A percentile compares a stretch with the other conserved stretches of the same genome.
phyloP scores from a whole-genome alignment of 2,888 invertebrate species.

The Tenthredo amoena region DNA sequence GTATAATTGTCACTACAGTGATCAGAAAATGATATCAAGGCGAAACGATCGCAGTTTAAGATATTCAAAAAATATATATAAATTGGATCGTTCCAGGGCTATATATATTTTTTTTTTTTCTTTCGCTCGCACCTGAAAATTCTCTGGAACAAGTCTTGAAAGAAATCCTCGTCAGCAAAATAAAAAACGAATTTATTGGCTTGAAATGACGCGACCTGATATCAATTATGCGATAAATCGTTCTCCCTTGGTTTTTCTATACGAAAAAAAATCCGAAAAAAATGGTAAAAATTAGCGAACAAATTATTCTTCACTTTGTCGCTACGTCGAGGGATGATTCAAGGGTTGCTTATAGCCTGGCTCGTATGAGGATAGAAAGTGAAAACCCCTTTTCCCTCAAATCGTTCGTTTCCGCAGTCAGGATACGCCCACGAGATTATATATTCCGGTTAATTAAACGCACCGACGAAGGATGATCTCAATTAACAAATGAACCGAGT shows the following conservation, averaged over 20 bases:
- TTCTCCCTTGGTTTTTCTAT: background rate
- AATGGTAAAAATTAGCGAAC: background rate
- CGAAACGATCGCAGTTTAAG: too few species aligned
- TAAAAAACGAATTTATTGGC: background rate
- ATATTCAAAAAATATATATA: too few species aligned
- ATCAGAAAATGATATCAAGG: too few species aligned
- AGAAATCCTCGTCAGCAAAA: too few species aligned
- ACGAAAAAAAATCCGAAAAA: background rate
- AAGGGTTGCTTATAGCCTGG: background rate
- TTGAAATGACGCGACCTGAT: background rate
- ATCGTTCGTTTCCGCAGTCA: background rate
- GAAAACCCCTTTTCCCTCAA: constrained; percentile 1
- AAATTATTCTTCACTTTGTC: background rate
- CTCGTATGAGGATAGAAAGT: background rate
- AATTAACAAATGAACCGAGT: constrained; percentile 14
- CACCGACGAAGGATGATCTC: background rate
- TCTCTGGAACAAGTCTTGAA: background rate
- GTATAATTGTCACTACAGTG: background rate
- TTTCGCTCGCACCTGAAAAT: background rate
- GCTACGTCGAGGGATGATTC: background rate
- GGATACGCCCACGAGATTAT: constrained; percentile 12
- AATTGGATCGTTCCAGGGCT: too few species aligned
- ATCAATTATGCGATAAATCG: background rate
- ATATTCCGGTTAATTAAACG: constrained; percentile 33
- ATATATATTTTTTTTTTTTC: background rate